Base-by-base conservation (phyloP, 2,113 vertebrate species). In the Merops nubicus region DNA sequence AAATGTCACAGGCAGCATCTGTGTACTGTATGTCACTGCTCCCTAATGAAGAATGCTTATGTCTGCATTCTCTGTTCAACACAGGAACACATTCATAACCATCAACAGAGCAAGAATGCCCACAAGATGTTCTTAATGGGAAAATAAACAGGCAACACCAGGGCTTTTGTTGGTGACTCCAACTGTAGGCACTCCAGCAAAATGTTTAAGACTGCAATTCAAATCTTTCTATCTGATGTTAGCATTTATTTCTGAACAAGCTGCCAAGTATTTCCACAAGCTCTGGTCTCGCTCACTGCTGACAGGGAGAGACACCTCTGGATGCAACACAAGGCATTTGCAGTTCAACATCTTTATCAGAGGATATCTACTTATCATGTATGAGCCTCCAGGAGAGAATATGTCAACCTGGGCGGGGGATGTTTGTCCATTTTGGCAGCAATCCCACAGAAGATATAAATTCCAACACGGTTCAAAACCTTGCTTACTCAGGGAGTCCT, bases 321-420 rank as follows among this genome's bases (percentile, higher is more conserved):
- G 20, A 60, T 23, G 56, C 62, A 79, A n/a, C 62, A 54, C 26
- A 17, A 53, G 43, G 50, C 74, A 53, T 88, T 69, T 74, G 42
- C 22, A 48, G 67, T 80, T 75, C 38, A 74, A 74, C 45, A 23
- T 60, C 74, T 48, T 69, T n/a, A 23, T 42, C 56, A 48, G 68
- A 85, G 50, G 16, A 57, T 12, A 53, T 59, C 68, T 69, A 48
- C 36, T 79, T 75, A 64, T 74, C n/a, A 42, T 42, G 22, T 33
- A 47, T 1, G 1, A 69, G 62, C 42, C 15, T 59, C 29, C 78
- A 36, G 23, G 31, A 64, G 28, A 38, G 43, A 75, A 25, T 59
- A 88, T 3, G 29, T 36, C 60, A 83, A 3, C 29, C 12, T 42
- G n/a, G n/a, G 12, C 1, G 0, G 16, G 11, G 38, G 0, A 8